phyloP scores from a whole-genome alignment of 2,888 invertebrate species.

The Ommatoiulus sabulosus region DNA sequence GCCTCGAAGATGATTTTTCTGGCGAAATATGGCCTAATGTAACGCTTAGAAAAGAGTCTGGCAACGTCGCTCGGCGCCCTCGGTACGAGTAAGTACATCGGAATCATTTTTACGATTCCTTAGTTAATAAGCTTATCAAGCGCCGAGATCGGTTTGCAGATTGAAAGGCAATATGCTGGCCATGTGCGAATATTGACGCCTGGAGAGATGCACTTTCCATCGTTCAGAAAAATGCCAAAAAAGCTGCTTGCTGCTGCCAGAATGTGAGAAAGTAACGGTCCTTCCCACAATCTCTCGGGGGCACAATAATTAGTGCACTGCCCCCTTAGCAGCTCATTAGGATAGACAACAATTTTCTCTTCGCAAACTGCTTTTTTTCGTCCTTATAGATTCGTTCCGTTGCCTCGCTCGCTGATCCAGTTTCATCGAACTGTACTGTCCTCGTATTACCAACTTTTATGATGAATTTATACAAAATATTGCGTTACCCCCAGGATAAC shows the following conservation, averaged over 20 bases:
- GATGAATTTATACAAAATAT: too few relatives aligned
- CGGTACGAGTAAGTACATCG: neutral
- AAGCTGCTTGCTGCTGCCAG: neutral
- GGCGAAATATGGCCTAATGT: neutral
- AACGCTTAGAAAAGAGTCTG: neutral
- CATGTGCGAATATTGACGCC: neutral
- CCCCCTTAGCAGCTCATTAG: neutral
- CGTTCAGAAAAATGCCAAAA: neutral
- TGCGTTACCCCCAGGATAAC: too few relatives aligned
- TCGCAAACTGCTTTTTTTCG: neutral
- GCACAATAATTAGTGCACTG: slow-evolving; percentile 16
- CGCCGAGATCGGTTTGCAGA: neutral
- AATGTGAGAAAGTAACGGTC: slow-evolving; percentile 4
- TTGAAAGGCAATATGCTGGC: slow-evolving; percentile 13
- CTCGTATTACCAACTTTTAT: too few relatives aligned
- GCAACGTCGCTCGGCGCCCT: neutral
- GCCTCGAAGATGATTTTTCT: neutral
- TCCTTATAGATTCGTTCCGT: neutral
- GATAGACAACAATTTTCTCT: neutral
- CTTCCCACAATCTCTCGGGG: neutral
- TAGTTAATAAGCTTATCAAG: slow-evolving; percentile 23
- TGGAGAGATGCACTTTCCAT: neutral
- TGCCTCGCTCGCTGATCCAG: neutral
- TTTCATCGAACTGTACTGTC: neutral
- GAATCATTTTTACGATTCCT: slow-evolving; percentile 22